phyloP scores from a whole-genome alignment of 1,140 invertebrate genomes.

The Mycetomoellerius zeteki region DNA sequence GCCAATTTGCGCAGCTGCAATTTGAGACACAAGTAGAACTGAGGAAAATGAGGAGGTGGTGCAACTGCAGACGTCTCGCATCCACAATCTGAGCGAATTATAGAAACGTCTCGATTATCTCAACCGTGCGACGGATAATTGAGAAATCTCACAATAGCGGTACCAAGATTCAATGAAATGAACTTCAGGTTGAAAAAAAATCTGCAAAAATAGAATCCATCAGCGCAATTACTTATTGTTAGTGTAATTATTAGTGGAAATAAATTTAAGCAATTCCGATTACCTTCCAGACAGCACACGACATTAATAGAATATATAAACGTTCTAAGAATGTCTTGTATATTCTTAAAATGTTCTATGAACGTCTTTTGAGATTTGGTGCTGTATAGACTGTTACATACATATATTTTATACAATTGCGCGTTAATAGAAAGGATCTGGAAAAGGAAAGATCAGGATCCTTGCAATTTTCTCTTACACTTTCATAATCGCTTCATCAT shows the following conservation, averaged over 20 bases:
- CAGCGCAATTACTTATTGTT: neutral
- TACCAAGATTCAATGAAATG: neutral
- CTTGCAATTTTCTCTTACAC: neutral
- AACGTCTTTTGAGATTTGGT: too few relatives aligned
- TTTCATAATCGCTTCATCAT: neutral
- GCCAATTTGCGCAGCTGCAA: slow-evolving; percentile 42
- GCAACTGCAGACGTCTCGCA: neutral
- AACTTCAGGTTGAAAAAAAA: neutral
- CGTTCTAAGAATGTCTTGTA: too few relatives aligned
- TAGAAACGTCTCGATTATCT: slow-evolving; percentile 49
- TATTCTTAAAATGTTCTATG: too few relatives aligned
- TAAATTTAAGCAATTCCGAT: slow-evolving; percentile 1
- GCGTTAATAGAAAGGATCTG: neutral
- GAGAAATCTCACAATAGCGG: slow-evolving; percentile 1
- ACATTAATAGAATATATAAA: too few relatives aligned
- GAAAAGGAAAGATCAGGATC: neutral
- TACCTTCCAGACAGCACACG: too few relatives aligned
- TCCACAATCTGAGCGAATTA: slow-evolving; percentile 37
- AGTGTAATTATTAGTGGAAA: neutral
- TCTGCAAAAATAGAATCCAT: neutral
- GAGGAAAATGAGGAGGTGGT: slow-evolving; percentile 18
- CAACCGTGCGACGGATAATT: slow-evolving; percentile 15
- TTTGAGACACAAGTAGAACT: slow-evolving; percentile 17
- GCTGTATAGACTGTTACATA: too few relatives aligned
- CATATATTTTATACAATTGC: neutral